Base-by-base conservation (phyloP, 30 jellyfish, hydroid and myxozoan species). In the Nemopilema nomurai region DNA sequence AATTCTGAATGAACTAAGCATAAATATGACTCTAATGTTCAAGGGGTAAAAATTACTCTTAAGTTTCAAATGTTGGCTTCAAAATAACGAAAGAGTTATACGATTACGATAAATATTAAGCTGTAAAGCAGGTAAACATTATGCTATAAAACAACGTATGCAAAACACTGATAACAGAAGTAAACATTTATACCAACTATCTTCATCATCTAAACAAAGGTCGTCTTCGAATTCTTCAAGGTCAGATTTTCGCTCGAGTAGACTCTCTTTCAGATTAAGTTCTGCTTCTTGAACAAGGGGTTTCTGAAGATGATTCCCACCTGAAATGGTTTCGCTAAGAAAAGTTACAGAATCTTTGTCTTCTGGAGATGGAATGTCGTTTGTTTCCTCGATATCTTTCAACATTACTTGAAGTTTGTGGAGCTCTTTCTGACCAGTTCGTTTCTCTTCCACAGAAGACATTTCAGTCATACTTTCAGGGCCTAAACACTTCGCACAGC, bases 331-430 rank as follows among this genome's bases (percentile, higher is more conserved):
- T 32, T 80, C 68, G 16, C 49, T 50, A n/a, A n/a, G n/a, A n/a
- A n/a, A n/a, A n/a, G n/a, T n/a, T n/a, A n/a, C n/a, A 17, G 28
- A 22, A 49, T 81, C 77, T 65, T 65, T 67, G n/a, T 69, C 71
- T 49, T 77, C 79, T 63, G 93, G 86, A 18, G 90, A 73, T 26
- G 87, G 91, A 28, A 83, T 63, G 29, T 79, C 89, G 62, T 90
- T 90, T 4, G 31, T 71, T 49, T 77, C 91, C 79, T 90, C 97
- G 8, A 90, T 67, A 28, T 90, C 76, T 19, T 88, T 84, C 62
- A 90, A 79, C 87, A 90, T 74, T 23, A 67, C 62, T 28, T 83
- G 97, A 0, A 90, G 87, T 77, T 80, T 83, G 20, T 62, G 71
- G 1, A 74, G 69, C 28, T 74, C 92, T 62, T 51, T 73, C 20